Base-by-base conservation (phyloP, 2,888 invertebrate genomes). In the Folsomia candida region DNA sequence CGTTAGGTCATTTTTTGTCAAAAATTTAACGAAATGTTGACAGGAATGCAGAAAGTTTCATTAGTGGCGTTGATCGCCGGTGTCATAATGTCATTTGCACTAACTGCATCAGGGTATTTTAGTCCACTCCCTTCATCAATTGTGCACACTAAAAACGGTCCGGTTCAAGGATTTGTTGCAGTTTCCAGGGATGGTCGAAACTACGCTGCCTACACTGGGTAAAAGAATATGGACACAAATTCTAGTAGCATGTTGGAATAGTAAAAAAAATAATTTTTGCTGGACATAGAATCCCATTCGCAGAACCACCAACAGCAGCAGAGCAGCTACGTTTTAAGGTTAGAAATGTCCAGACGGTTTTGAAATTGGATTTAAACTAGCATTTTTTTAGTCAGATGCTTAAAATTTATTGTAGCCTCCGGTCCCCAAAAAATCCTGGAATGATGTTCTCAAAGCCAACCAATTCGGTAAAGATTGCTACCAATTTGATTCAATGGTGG, bases 301-400 rank as follows among this genome's bases (percentile, higher is more conserved):
- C 29, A 1, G 51, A 62, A 22, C 69, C 75, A 0, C 75, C 75
- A 1, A 20, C 73, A 24, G 70, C 68, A 3, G 26, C n/a, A n/a
- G n/a, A n/a, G n/a, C n/a, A 71, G 1, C 61, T 72, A 28, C 54
- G 75, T 57, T 76, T 72, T 58, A 57, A 68, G 68, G 73, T 73
- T 29, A 6, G 58, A 51, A 22, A 28, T 51, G 4, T 62, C 25
- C 54, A 24, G 14, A 26, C 27, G 47, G 2, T 28, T 14, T n/a
- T n/a, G n/a, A n/a, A n/a, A n/a, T n/a, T 6, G 18, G 28, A 63
- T 27, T 6, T 6, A 27, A 3, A 4, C 29, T 28, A 63, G 11
- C 14, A 27, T 63, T 6, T 51, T n/a, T 28, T 37, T 37, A 63
- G 47, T 29, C 24, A 2, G 14, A 20, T 11, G 47, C n/a, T n/a